These are phyloP conservation scores for Zaprionus africanus DNA, from an alignment of 1,140 invertebrate genomes.

Conservation along the genomic window DNA sequence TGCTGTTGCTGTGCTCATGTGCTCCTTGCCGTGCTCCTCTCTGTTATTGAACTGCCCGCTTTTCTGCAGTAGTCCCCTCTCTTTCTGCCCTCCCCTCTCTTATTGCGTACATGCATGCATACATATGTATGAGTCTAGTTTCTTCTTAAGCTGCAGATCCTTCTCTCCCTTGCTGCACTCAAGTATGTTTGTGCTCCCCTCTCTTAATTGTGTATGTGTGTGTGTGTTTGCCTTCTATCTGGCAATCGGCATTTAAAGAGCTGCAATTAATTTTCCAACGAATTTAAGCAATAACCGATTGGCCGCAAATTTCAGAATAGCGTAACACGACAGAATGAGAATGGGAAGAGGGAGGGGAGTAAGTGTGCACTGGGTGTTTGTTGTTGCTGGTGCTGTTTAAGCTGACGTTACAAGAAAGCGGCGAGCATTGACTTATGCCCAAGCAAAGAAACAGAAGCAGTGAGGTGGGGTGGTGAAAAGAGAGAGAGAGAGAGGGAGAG, in stretches of 20 bases:
- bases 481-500: background rate
- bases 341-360: background rate
- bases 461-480: background rate
- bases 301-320: slow-evolving; percentile 50
- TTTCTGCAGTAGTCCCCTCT: too few species aligned
- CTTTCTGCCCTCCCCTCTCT: background rate
- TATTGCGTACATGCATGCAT: slow-evolving; percentile 1
- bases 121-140: background rate
- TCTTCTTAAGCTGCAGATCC: background rate
- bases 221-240: slow-evolving; percentile 20
- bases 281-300: slow-evolving; percentile 48
- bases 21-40: background rate
- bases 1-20: background rate
- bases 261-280: slow-evolving; percentile 66
- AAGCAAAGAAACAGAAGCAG: background rate
- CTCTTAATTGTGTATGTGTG: slow-evolving; percentile 10
- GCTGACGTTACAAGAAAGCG: slow-evolving; percentile 49
- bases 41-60: too few species aligned
- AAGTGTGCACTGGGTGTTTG: background rate
- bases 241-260: slow-evolving; percentile 61
- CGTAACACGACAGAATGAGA: background rate
- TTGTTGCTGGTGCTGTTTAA: slow-evolving; percentile 27
- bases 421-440: slow-evolving; percentile 43
- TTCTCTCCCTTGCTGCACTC: background rate
- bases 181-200: background rate